These are phyloP conservation scores for Muscidifurax raptorellus DNA, from an alignment of 1,140 invertebrate species.

Conservation along the genomic window DNA sequence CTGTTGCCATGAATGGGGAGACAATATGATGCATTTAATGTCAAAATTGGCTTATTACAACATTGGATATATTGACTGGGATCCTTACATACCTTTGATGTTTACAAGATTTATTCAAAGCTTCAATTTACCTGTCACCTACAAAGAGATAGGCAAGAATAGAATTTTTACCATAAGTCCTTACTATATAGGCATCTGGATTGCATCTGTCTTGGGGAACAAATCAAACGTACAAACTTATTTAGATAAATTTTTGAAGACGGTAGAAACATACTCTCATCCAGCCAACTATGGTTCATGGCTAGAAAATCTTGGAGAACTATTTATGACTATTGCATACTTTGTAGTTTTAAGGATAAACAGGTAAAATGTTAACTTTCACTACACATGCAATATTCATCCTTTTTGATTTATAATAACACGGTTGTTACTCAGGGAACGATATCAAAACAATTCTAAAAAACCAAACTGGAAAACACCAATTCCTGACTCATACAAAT, in stretches of 20 bases:
- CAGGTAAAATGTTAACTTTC: conserved; percentile 27
- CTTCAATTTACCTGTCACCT: conserved; percentile 87
- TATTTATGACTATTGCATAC: conserved; percentile 36
- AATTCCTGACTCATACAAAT: conserved; percentile 81
- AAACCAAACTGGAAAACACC: conserved; percentile 82
- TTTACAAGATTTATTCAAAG: conserved; percentile 87
- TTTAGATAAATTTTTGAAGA: conserved; percentile 87
- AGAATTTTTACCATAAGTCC: conserved; percentile 77
- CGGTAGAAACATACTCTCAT: conserved; percentile 92
- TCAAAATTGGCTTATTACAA: conserved; percentile 83
- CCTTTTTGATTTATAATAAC: conserved; percentile 5
- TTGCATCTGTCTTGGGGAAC: conserved; percentile 70
- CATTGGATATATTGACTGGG: conserved; percentile 93
- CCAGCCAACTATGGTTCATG: conserved; percentile 91
- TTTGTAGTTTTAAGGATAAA: conserved; percentile 37
- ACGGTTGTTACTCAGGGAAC: conserved; percentile 37
- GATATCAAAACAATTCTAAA: conserved; percentile 22
- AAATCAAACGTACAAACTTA: conserved; percentile 81
- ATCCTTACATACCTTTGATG: conserved; percentile 87
- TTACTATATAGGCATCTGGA: conserved; percentile 76
- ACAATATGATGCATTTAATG: conserved; percentile 84
- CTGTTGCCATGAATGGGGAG: conserved; percentile 83
- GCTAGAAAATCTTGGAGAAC: conserved; percentile 78
- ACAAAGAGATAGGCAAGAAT: conserved; percentile 77
- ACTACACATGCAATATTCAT: not conserved